phyloP scores from a whole-genome alignment of 2,888 invertebrate species.

The Augiades crinisus region DNA sequence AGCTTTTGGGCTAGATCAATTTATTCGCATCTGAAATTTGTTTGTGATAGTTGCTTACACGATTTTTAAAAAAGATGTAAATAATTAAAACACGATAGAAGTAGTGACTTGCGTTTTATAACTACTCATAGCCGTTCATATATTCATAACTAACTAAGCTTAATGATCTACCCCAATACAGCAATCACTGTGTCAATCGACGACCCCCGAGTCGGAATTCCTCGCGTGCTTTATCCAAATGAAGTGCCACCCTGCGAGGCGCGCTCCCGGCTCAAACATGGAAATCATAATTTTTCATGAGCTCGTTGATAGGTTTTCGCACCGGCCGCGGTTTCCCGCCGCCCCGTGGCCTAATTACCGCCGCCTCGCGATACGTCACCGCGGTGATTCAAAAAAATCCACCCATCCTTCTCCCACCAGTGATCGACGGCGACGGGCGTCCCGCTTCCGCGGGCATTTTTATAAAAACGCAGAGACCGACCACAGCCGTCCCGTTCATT shows the following conservation, averaged over 20 bases:
- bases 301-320: slow-evolving; percentile 80
- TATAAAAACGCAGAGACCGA: slow-evolving; percentile 80
- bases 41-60: too few species aligned
- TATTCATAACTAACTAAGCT: too few species aligned
- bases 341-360: slow-evolving; percentile 80
- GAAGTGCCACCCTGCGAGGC: slow-evolving; percentile 62
- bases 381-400: slow-evolving; percentile 77
- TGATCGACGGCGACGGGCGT: slow-evolving; percentile 46
- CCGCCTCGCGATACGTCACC: slow-evolving; percentile 78
- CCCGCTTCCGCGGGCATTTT: slow-evolving; percentile 73
- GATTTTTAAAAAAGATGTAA: too few species aligned
- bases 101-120: too few species aligned
- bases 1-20: too few species aligned
- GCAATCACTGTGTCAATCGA: slow-evolving; percentile 47
- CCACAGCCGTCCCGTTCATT: slow-evolving; percentile 77
- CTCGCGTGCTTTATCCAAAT: slow-evolving; percentile 56
- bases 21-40: too few species aligned
- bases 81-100: too few species aligned
- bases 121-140: too few species aligned
- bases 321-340: slow-evolving; percentile 78
- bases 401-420: slow-evolving; percentile 70
- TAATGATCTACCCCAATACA: slow-evolving; percentile 34
- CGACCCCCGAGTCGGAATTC: slow-evolving; percentile 52
- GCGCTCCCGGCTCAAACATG: slow-evolving; percentile 60
- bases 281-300: slow-evolving; percentile 80